Evolutionary conservation across 1,140 invertebrate genomes (phyloP).

Genomic region (Nilaparvata lugens): DNA sequence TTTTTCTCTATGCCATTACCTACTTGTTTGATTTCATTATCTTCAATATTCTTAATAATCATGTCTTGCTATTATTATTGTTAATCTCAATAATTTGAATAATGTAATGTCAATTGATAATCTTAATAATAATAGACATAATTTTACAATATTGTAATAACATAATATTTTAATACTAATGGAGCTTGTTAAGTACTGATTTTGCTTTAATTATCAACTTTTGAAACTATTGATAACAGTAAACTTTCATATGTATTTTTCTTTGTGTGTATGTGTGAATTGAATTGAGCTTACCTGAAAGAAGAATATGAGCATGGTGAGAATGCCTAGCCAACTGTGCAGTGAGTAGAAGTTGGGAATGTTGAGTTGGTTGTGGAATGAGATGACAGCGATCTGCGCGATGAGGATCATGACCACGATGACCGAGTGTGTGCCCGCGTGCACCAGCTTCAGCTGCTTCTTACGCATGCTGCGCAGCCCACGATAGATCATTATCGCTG

Average conservation of each 20-base stretch:
- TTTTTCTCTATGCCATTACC: no score
- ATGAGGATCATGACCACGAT: slow-evolving; percentile 57
- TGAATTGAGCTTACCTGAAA: slow-evolving; percentile 63
- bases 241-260: neutral
- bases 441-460: slow-evolving; percentile 64
- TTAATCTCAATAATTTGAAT: no score
- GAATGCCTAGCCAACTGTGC: slow-evolving; percentile 80
- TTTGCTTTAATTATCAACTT: neutral
- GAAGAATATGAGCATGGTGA: slow-evolving; percentile 62
- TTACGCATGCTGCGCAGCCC: slow-evolving; percentile 66
- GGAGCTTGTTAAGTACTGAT: neutral
- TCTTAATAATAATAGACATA: no score
- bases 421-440: slow-evolving; percentile 57
- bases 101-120: no score
- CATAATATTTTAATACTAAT: no score
- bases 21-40: no score
- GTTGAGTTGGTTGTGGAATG: slow-evolving; percentile 61
- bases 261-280: no score
- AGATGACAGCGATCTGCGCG: slow-evolving; percentile 67
- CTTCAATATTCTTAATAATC: no score
- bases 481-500: slow-evolving; percentile 77
- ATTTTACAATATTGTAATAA: no score
- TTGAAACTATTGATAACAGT: neutral
- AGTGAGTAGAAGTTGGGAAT: slow-evolving; percentile 72
- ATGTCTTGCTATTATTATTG: no score